Evolutionary conservation across 2,888 invertebrate genomes (phyloP).

Genomic region (Brenthis ino): DNA sequence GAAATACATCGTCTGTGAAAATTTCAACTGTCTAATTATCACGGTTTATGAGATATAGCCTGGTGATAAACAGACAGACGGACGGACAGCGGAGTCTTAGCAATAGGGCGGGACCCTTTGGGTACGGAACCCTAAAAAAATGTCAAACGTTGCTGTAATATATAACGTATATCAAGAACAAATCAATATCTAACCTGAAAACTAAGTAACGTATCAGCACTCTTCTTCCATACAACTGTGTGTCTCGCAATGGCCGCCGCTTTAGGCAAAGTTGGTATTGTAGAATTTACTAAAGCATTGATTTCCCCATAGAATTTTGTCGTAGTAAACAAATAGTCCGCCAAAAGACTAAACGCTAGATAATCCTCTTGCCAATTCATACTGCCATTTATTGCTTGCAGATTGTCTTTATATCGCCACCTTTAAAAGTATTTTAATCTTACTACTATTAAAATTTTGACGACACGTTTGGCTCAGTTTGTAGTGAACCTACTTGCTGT

Average conservation of each 20-base stretch:
- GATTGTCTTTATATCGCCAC: constrained; percentile 79
- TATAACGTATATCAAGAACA: background rate
- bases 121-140: no score
- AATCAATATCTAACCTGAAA: constrained; percentile 61
- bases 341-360: constrained; percentile 68
- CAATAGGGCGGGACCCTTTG: no score
- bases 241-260: constrained; percentile 74
- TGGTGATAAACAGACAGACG: no score
- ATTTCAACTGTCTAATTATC: no score
- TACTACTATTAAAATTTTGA: no score
- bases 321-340: constrained; percentile 73
- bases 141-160: no score
- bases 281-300: constrained; percentile 72
- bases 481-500: no score
- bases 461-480: no score
- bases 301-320: constrained; percentile 77
- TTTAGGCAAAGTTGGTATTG: constrained; percentile 68
- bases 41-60: no score
- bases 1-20: no score
- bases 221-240: constrained; percentile 74
- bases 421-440: constrained; percentile 45
- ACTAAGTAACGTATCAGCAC: constrained; percentile 72
- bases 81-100: no score
- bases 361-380: constrained; percentile 80
- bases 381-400: constrained; percentile 76